Conservation (phyloP, 2,888 invertebrate genomes). For the Eristalinus sepulchralis region DNA sequence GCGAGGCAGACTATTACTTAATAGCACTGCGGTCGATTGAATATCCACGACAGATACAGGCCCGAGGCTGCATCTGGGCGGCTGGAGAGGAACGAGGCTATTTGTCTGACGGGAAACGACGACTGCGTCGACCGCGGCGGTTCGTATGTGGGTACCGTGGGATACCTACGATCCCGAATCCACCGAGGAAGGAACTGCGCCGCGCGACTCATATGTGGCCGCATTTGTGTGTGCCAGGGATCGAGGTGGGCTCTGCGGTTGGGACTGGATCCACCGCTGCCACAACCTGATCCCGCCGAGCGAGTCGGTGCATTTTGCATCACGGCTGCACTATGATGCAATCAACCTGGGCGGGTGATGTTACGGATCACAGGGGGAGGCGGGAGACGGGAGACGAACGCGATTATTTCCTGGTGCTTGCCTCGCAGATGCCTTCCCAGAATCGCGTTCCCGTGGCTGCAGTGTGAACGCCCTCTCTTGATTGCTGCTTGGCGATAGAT, state of each 20-base stretch:
- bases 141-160: conserved; percentile 45
- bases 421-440: conserved; percentile 60
- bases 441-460: conserved; percentile 34
- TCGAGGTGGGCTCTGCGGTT: conserved; percentile 53
- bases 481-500: not conserved
- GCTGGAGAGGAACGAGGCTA: conserved; percentile 45
- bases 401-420: conserved; percentile 62
- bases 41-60: conserved; percentile 45
- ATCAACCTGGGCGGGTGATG: conserved; percentile 27
- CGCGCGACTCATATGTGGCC: conserved; percentile 17
- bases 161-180: conserved; percentile 45
- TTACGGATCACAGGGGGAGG: conserved; percentile 42
- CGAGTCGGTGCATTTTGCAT: conserved; percentile 53
- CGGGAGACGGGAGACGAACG: conserved; percentile 20
- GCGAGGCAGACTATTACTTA: conserved; percentile 62
- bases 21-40: conserved; percentile 65
- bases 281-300: conserved; percentile 57
- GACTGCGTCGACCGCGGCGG: not conserved
- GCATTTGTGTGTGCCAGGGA: conserved; percentile 15
- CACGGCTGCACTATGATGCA: conserved; percentile 21
- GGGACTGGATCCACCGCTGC: conserved; percentile 33
- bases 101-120: conserved; percentile 64
- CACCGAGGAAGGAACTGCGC: conserved; percentile 58
- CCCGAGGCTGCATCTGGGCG: conserved; percentile 21
- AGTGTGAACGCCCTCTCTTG: conserved; percentile 55